Evolutionary conservation across 2,888 invertebrate genomes (phyloP), one percentile per base, ranked within the genome.

Genomic region (Lepidocyrtoides sp.): DNA sequence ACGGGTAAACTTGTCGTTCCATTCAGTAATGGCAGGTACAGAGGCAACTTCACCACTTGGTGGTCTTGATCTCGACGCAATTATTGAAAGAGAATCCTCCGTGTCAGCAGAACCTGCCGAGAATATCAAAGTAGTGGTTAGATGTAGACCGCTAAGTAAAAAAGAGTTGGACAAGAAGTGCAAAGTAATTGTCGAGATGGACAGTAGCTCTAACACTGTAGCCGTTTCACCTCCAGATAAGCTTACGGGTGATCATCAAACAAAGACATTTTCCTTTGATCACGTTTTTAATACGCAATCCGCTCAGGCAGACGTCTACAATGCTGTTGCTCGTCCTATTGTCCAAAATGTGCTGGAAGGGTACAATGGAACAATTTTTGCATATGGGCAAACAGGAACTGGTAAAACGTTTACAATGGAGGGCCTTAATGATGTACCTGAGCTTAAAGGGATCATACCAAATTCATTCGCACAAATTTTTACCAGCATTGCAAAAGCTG

Each of bases 371-470:
- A 98, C 97, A 0, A 60, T 82, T 32, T 96, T 96, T 95, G 96
- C 96, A 0, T 96, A 96, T 94, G 96, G 96, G 0, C 96, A 92
- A 32, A 93, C 92, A 5, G 99, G 99, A 23, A 99, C 99, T 0
- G 99, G 99, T 8, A 99, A 99, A 96, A 99, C 99, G 0, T 99
- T 97, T 95, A 99, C 99, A 0, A 99, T 99, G 99, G 98, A 99
- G 0, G 99, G 99, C 12, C 97, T 48, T 17, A 69, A 69, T 60
- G 63, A 26, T 57, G 57, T 57, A 57, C 97, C 91, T 69, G 84
- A 84, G 54, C 63, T 98, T 8, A 96, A 98, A 91, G 99, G 99
- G 66, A 99, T 99, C 94, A 99, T 99, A 94, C 99, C 99, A 0
- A 99, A 99, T 96, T 99, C 99, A 0, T 99, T 99, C 96, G 99